These are phyloP conservation scores for Trochalopteron elliotii DNA, from an alignment of 2,113 vertebrate genomes.

Conservation along the genomic window DNA sequence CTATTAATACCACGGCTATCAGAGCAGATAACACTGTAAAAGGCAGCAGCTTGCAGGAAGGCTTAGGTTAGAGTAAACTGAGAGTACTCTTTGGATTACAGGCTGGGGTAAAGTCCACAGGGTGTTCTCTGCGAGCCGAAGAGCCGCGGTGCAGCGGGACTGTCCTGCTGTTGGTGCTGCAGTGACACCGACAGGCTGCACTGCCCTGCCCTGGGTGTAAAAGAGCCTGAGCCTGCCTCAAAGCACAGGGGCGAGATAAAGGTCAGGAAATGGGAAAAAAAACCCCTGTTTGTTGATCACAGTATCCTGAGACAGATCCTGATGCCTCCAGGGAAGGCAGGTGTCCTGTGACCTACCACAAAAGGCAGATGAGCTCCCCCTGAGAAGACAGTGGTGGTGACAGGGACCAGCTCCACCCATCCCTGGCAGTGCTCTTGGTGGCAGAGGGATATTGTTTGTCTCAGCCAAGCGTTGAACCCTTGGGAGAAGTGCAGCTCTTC, in stretches of 20 bases:
- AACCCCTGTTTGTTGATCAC: neutral
- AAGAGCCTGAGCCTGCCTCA: neutral
- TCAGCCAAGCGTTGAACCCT: neutral
- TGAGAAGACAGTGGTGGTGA: neutral
- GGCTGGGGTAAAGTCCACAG: neutral
- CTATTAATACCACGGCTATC: constrained; percentile 45
- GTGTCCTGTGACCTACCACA: neutral
- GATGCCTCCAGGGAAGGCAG: neutral
- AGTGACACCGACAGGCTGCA: neutral
- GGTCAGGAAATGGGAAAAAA: neutral
- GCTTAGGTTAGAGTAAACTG: constrained; percentile 39
- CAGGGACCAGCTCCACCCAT: neutral
- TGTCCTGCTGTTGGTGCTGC: neutral
- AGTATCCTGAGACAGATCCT: neutral
- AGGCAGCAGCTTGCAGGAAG: constrained; percentile 38
- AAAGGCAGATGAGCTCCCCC: neutral
- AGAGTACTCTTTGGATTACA: neutral
- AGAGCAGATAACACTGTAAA: constrained; percentile 21
- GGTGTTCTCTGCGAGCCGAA: neutral
- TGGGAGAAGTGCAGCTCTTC: neutral
- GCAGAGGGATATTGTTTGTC: neutral
- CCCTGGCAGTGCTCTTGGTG: neutral
- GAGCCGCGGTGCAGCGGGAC: neutral
- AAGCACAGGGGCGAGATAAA: neutral
- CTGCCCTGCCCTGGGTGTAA: neutral